Evolutionary conservation across 2,113 vertebrate species (phyloP).

Genomic region (Eretmochelys imbricata): DNA sequence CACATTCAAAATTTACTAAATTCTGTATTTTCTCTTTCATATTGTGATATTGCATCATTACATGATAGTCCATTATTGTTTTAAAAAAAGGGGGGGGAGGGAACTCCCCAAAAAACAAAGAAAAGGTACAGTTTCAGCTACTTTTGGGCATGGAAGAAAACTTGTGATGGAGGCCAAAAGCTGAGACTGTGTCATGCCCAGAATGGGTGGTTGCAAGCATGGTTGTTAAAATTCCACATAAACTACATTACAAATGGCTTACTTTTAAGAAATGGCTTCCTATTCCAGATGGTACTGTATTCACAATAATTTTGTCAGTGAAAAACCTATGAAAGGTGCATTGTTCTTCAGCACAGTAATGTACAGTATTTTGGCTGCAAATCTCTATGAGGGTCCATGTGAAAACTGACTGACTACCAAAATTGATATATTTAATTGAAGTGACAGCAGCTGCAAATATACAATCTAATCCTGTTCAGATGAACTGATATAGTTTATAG

Average conservation of each 20-base stretch:
- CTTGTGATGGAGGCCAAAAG: neutral
- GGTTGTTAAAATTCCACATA: neutral
- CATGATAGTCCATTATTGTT: neutral
- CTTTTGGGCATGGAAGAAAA: neutral
- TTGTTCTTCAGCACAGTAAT: neutral
- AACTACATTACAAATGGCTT: neutral
- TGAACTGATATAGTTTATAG: neutral
- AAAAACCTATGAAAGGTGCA: neutral
- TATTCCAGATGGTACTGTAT: neutral
- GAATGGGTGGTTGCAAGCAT: neutral
- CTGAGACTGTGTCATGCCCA: neutral
- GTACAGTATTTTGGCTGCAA: neutral
- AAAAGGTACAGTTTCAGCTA: neutral
- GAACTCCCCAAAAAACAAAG: neutral
- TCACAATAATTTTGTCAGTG: neutral
- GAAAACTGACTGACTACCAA: neutral
- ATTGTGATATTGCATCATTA: neutral
- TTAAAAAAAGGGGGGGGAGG: neutral
- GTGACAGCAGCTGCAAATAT: constrained; percentile 2
- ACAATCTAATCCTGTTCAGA: neutral
- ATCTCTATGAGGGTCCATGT: neutral
- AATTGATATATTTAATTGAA: neutral
- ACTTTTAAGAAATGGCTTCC: rapidly evolving
- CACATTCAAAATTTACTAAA: neutral
- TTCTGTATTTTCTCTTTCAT: neutral